Base-by-base conservation (phyloP, 2,888 invertebrate genomes). In the Baronia brevicornis region DNA sequence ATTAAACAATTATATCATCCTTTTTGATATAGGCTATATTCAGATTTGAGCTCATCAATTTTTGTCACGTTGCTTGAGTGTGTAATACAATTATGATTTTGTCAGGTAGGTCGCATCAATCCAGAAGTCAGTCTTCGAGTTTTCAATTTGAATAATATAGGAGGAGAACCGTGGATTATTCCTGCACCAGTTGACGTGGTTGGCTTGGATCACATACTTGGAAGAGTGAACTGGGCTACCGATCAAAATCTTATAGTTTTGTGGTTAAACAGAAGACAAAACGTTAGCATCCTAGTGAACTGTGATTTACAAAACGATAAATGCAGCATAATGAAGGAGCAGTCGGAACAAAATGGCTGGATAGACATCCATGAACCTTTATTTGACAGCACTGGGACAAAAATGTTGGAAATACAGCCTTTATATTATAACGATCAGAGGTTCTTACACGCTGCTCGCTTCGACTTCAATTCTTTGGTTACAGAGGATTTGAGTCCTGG, bases 221-320 rank as follows among this genome's bases (percentile, higher is more conserved):
- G 87, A 32, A 85, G 86, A 38, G 91, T 96, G 0, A 84, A 84
- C 14, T 97, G 96, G 96, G 86, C 90, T 7, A 88, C 88, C 11
- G 84, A 88, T 30, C 69, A 86, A 0, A 86, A 89, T 13, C 60
- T 96, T 0, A 72, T 89, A 1, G 90, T 92, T 1, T 86, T 92
- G 3, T 96, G 96, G 91, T 80, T 94, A 33, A 96, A 96, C 66
- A 87, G 97, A 30, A 87, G 93, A 11, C 97, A 98, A 69, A 97
- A 90, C 59, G 53, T 87, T 28, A 86, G 89, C 17, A 70, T 88
- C 10, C 55, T 90, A 21, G 82, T 88, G 6, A 73, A 89, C 12
- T 93, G 92, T 57, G 70, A 85, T 31, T 41, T 84, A 8, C 54
- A 49, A 11, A 52, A 54, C 19, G 70, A 79, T 31, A 73, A 71